These are phyloP conservation scores for Pediacus dermestoides DNA, from an alignment of 2,888 invertebrate genomes.

Conservation along the genomic window DNA sequence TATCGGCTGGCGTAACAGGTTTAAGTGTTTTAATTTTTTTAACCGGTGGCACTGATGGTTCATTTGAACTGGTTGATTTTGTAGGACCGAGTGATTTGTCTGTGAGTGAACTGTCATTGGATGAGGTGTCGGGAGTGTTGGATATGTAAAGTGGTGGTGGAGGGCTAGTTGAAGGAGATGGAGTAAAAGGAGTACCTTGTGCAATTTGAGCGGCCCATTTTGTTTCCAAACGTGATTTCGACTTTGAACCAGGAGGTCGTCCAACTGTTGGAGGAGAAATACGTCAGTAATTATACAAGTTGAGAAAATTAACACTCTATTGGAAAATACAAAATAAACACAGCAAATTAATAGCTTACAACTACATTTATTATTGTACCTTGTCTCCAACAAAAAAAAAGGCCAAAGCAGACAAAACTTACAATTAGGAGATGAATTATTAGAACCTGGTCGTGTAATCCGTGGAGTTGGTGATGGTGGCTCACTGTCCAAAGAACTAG, in stretches of 20 bases:
- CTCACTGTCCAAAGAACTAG: slow-evolving; percentile 52
- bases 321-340: not conserved
- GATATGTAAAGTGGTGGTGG: slow-evolving; percentile 33
- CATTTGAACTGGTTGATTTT: slow-evolving; percentile 2
- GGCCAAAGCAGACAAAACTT: slow-evolving; percentile 17
- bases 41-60: slow-evolving; percentile 8
- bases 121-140: slow-evolving; percentile 18
- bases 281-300: slow-evolving; percentile 6
- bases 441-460: slow-evolving; percentile 45
- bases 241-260: slow-evolving; percentile 50
- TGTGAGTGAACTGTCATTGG: slow-evolving; percentile 23
- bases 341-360: not conserved
- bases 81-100: slow-evolving; percentile 11
- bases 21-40: slow-evolving; percentile 36
- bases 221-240: slow-evolving; percentile 39
- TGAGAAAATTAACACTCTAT: slow-evolving; percentile 3
- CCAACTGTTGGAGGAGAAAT: slow-evolving; percentile 48
- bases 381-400: slow-evolving; percentile 19
- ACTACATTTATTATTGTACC: not conserved
- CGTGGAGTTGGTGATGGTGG: slow-evolving; percentile 53
- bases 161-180: slow-evolving; percentile 23
- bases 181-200: slow-evolving; percentile 42
- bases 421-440: slow-evolving; percentile 18
- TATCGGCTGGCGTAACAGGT: slow-evolving; percentile 21
- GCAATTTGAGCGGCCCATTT: slow-evolving; percentile 44